Base-by-base conservation (phyloP, 2,888 invertebrate genomes). In the Acanthopleura granulata region DNA sequence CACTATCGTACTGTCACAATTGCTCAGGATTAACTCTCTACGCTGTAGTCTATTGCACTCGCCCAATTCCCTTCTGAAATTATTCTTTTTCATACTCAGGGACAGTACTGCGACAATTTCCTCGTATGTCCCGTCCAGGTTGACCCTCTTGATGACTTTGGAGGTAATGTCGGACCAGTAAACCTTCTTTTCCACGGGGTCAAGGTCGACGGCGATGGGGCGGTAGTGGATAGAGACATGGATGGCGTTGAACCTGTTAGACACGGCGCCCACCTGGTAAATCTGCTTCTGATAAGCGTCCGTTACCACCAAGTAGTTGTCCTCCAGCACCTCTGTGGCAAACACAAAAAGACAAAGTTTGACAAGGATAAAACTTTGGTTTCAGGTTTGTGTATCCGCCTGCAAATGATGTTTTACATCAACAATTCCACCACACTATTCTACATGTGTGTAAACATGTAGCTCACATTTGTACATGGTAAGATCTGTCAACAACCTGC, bases 171-270 rank as follows among this genome's bases (percentile, higher is more conserved):
- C 97, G 0, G 95, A 94, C 89, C 94, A 96, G 88, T 93, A 95
- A 49, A 97, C 92, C 62, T 93, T 89, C 79, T 94, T 94, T 73
- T 93, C 92, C 71, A 93, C 93, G 92, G 94, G 95, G 85, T 96
- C 95, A 88, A 93, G 96, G 86, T 96, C 96, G 0, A 97, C 93
- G 0, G 95, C 95, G 14, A 96, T 94, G 0, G 95, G 95, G 81
- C 95, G 95, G 81, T 94, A 93, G 0, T 75, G 72, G 11, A 77
- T 80, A 6, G 74, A 57, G 49, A 84, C 77, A 15, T 85, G 79
- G 11, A 88, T 73, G 6, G 86, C 85, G 71, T 80, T 78, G 16
- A 86, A 81, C 6, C 78, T 79, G 0, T 82, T 83, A 0, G 79
- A 81, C 91, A 95, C 95, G n/a, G 96, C 91, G 0, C 95, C 95